Percentiles rank a stretch among this genome's conserved stretches.
Evolutionary conservation across 2,797 vertebrate species (phyloP).

Genomic region (Schizothorax lantsangensis): DNA sequence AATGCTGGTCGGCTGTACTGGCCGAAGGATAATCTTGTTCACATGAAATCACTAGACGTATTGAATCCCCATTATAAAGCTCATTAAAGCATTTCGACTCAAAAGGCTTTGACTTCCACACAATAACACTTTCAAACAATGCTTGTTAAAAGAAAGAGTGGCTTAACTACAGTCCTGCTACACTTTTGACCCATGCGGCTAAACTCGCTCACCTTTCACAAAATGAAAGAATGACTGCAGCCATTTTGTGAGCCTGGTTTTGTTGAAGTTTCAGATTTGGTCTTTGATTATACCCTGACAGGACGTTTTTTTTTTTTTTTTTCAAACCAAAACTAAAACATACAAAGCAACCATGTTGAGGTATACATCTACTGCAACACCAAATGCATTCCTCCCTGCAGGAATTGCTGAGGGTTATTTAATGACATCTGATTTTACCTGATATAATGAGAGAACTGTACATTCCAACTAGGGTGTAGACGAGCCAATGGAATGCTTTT

Average conservation of each 20-base stretch:
- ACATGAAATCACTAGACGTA: conserved; percentile 42
- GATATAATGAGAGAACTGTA: neutral
- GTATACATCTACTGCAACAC: neutral
- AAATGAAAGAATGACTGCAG: neutral
- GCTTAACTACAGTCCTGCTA: conserved; percentile 37
- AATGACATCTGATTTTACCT: neutral
- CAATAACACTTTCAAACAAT: conserved; percentile 38
- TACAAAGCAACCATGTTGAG: neutral
- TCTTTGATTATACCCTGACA: neutral
- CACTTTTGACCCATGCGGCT: conserved; percentile 23
- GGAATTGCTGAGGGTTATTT: neutral
- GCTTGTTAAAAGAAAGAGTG: conserved; percentile 35
- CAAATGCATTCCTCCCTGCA: neutral
- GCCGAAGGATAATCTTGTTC: conserved; percentile 43
- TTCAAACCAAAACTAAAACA: neutral
- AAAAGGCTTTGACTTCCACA: conserved; percentile 41
- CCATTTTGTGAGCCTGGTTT: conserved; percentile 23
- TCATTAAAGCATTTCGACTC: conserved; percentile 40
- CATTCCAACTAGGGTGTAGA: neutral
- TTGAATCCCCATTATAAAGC: conserved; percentile 24
- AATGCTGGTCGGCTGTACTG: conserved; percentile 14
- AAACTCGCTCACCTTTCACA: conserved; percentile 42
- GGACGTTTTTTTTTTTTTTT: neutral
- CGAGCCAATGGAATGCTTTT: neutral
- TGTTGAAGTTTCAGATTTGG: neutral